Base-by-base conservation (phyloP, 1,140 invertebrate species). In the Octopus bimaculoides region DNA sequence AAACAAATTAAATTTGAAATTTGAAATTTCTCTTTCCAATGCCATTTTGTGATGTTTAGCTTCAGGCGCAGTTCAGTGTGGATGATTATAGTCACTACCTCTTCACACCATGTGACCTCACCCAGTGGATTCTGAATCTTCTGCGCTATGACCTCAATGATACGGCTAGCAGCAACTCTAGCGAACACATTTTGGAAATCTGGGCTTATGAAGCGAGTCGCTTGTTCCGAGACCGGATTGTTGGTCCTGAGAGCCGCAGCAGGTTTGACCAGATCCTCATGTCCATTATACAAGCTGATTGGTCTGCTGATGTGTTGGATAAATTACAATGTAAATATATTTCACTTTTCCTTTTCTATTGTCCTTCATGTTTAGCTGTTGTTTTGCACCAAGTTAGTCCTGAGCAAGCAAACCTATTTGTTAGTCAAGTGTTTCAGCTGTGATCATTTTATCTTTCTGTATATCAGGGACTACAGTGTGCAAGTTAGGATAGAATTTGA, bases 211-310 rank as follows among this genome's bases (percentile, higher is more conserved):
- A 97, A 92, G 93, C 94, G 6, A 88, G 92, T 52, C 90, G 94
- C 82, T 92, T 96, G 83, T 97, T 97, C 89, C 91, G 92, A 81
- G 95, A 97, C 86, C 92, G 94, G 85, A 90, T 98, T 52, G 92
- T 94, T 4, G 92, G 92, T 55, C 89, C 92, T 52, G 92, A 95
- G 41, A 93, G 96, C 82, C 92, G 92, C 74, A 87, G 89, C 77
- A 92, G 92, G 86, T 95, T 95, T 88, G 93, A 94, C 83, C 86
- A 90, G 7, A 92, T 96, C 81, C 81, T 94, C 4, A 90, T 88
- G 61, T 89, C 89, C n/a, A 87, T 91, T 55, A 81, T 94, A 5
- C 85, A 90, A 66, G 84, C 87, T 78, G 90, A 92, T 79, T 92
- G 92, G 92, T 90, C 89, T 8, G 82, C 88, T 12, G 88, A 89